These are phyloP conservation scores for Gallinago paraguaiae DNA, from an alignment of 2,113 vertebrate species.

Conservation along the genomic window DNA sequence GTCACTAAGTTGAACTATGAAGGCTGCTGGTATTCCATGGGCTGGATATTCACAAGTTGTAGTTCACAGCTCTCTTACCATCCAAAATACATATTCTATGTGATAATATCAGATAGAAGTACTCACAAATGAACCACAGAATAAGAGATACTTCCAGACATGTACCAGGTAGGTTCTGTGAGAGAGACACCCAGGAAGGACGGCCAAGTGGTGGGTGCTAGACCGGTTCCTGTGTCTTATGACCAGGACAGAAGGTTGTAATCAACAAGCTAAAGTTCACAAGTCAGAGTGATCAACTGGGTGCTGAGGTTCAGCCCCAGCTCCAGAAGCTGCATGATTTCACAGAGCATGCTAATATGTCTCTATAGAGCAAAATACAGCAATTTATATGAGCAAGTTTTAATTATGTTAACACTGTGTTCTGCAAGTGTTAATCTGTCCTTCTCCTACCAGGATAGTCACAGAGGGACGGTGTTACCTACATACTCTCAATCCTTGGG, in stretches of 20 bases:
- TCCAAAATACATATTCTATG: background rate
- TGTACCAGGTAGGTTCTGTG: background rate
- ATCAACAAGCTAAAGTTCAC: background rate
- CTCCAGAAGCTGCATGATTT: background rate
- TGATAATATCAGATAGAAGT: background rate
- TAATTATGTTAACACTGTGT: background rate
- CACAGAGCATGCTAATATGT: background rate
- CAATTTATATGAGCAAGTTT: background rate
- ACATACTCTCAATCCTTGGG: background rate
- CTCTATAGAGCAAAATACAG: background rate
- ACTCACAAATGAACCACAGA: background rate
- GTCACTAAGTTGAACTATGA: background rate
- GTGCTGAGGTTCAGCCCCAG: fast-evolving
- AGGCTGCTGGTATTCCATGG: background rate
- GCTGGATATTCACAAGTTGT: background rate
- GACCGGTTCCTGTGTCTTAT: background rate
- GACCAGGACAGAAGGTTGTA: background rate
- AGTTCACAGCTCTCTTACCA: background rate
- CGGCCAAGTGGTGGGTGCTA: background rate
- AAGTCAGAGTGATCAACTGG: background rate
- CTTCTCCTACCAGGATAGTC: background rate
- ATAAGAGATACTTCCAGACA: background rate
- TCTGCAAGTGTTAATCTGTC: background rate
- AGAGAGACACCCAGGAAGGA: background rate
- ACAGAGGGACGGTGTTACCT: background rate